Base-by-base conservation (phyloP, 2,797 vertebrate genomes). In the Eurystomus glaucurus region DNA sequence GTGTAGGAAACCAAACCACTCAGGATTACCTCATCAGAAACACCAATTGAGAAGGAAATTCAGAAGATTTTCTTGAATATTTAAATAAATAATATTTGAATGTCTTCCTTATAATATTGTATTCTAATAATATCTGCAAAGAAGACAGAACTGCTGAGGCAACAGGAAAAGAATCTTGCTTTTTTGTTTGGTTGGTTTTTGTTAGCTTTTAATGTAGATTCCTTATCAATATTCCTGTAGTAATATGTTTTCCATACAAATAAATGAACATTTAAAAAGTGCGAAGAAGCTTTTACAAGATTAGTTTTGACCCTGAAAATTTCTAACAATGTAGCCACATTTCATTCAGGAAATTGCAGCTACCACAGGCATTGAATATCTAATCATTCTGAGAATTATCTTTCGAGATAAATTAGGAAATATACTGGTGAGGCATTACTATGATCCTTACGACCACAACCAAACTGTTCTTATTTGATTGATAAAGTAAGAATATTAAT, bases 291-390 rank as follows among this genome's bases (percentile, higher is more conserved):
- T 94, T 93, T 90, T 94, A 89, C 51, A 92, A 90, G 79, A 76
- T 85, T 66, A 60, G 48, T 79, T 86, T 88, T 79, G 77, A 87
- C 60, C 69, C 83, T 89, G 43, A 77, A 8, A 61, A 14, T 37
- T 93, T 62, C 37, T 94, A 54, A 93, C 58, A 94, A 84, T 23
- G 39, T 22, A 85, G 28, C 14, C 22, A 69, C 60, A 55, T 72
- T 20, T 90, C 43, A 60, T 82, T 82, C 85, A 86, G 95, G 94
- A 97, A 95, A 96, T 85, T 88, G 77, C 57, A 85, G 41, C 69
- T 90, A 55, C 61, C 28, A n/a, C 14, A 68, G 12, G 23, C 50
- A 66, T 25, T 86, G 58, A 92, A 45, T 26, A 72, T 52, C 43
- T n/a, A 71, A 16, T 83, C 57, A 71, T 69, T 74, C 29, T 82